Percentiles rank a stretch among this genome's conserved stretches.
Evolutionary conservation across 2,888 invertebrate genomes (phyloP).

Genomic region (Brenthis hecate): DNA sequence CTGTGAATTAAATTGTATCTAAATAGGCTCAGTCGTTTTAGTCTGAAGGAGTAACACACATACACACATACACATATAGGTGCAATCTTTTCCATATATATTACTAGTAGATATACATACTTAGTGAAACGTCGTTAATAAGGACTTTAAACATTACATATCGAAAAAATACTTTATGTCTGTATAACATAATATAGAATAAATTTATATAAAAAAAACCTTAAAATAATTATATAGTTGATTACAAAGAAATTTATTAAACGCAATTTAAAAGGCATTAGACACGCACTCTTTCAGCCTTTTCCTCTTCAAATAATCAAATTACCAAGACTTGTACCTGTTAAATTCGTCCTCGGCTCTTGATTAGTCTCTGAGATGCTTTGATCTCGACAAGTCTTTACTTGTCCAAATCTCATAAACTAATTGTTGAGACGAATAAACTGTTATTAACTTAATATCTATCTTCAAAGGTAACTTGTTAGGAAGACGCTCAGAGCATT

Average conservation of each 20-base stretch:
- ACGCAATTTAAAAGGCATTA: constrained; percentile 16
- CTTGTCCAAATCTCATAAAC: constrained; percentile 34
- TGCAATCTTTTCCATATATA: no score
- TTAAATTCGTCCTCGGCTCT: constrained; percentile 35
- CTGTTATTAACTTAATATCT: constrained; percentile 33
- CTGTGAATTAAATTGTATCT: no score
- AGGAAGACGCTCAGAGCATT: constrained; percentile 8
- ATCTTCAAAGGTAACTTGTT: constrained; percentile 24
- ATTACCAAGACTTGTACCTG: constrained; percentile 34
- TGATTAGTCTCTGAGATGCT: constrained; percentile 36
- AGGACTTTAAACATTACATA: no score
- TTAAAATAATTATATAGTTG: constrained; percentile 8
- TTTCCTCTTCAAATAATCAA: constrained; percentile 34
- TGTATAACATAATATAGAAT: neutral
- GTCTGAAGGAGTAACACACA: no score
- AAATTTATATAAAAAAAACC: neutral
- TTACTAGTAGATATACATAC: no score
- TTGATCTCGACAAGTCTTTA: constrained; percentile 14
- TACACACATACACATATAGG: no score
- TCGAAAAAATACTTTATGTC: no score
- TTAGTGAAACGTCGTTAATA: no score
- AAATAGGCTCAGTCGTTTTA: no score
- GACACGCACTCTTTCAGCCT: constrained; percentile 18
- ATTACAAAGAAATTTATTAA: constrained; percentile 8
- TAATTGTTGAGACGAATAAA: constrained; percentile 37